A percentile compares a stretch with the other conserved stretches of the same genome.
Evolutionary conservation across 2,797 vertebrate species (phyloP).

Genomic region (Micrastur ruficollis): DNA sequence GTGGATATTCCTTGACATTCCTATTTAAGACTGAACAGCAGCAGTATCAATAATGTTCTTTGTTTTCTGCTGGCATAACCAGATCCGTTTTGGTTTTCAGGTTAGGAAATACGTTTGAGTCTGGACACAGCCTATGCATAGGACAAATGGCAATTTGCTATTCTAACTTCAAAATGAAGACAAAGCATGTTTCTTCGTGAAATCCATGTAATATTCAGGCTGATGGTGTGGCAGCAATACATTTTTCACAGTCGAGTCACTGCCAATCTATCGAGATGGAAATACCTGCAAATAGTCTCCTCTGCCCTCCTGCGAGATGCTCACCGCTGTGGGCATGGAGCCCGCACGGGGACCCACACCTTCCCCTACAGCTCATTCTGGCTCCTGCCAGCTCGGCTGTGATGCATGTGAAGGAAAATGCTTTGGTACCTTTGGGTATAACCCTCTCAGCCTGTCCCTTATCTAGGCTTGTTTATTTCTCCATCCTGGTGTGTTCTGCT

Average conservation of each 20-base stretch:
- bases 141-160: background rate
- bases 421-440: background rate
- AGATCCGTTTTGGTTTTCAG: background rate
- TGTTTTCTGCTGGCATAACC: background rate
- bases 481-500: fast-evolving
- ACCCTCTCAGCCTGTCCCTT: background rate
- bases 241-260: fast-evolving
- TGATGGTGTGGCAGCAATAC: background rate
- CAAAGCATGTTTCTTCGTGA: background rate
- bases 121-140: fast-evolving
- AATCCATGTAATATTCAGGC: no score
- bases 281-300: background rate
- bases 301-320: background rate
- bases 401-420: fast-evolving
- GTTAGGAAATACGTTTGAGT: fast-evolving
- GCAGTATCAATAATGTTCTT: background rate
- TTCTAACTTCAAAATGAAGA: background rate
- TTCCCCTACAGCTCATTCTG: fast-evolving
- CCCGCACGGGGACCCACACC: background rate
- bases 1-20: background rate
- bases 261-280: background rate
- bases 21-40: background rate
- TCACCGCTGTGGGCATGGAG: fast-evolving
- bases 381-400: background rate
- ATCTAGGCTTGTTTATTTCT: background rate